phyloP scores from a whole-genome alignment of 2,113 vertebrate genomes.

The Patagioenas fasciata region DNA sequence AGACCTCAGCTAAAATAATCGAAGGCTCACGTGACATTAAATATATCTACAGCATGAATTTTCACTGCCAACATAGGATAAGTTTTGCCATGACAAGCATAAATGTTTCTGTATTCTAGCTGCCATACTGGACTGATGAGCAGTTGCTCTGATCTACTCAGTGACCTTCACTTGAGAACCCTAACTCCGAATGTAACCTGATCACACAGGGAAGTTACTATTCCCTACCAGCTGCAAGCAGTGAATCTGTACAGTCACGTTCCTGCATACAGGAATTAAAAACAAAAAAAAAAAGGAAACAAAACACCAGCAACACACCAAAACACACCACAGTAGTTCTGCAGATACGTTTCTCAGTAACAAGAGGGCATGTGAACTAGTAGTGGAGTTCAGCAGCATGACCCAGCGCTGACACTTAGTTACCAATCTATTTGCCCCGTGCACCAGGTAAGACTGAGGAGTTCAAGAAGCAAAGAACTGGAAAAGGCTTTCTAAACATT shows the following conservation, averaged over 20 bases:
- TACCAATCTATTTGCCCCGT: not conserved
- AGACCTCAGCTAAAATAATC: not conserved
- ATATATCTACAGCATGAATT: not conserved
- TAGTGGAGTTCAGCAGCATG: not conserved
- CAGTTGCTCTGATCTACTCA: not conserved
- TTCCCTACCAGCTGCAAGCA: not conserved
- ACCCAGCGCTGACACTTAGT: not conserved
- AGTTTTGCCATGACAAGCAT: not conserved
- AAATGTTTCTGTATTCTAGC: not conserved
- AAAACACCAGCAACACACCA: too few species aligned
- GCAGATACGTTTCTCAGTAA: not conserved
- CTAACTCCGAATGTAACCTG: not conserved
- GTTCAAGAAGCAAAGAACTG: not conserved
- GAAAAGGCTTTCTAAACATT: not conserved
- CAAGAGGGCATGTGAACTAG: not conserved
- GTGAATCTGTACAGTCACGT: rapidly evolving
- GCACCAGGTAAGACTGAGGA: not conserved
- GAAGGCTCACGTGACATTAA: not conserved
- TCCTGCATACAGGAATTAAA: not conserved
- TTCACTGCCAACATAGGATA: not conserved
- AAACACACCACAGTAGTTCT: not conserved
- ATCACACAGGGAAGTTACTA: not conserved
- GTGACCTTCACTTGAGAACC: not conserved
- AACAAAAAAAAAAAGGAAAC: not conserved
- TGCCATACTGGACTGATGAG: not conserved